These are phyloP conservation scores for Toxotes jaculatrix DNA, from an alignment of 2,113 vertebrate genomes.

Conservation along the genomic window DNA sequence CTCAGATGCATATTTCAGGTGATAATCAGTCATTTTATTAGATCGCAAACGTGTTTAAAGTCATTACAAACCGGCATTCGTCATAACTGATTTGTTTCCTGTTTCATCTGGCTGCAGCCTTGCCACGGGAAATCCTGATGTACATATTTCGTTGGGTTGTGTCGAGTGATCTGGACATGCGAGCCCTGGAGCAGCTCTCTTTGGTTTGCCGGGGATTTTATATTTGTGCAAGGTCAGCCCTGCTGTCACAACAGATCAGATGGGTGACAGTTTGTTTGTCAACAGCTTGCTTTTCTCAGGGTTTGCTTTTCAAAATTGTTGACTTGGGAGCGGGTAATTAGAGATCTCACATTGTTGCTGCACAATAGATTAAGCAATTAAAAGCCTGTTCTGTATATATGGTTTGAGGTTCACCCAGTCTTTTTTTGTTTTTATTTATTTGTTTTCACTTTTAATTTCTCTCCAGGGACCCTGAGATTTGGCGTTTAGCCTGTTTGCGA, in stretches of 20 bases:
- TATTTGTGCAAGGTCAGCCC: slow-evolving; percentile 93
- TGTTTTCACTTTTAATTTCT: slow-evolving; percentile 9
- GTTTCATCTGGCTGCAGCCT: slow-evolving; percentile 78
- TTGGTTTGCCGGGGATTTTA: slow-evolving; percentile 98
- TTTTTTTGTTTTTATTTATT: background rate
- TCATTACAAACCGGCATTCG: background rate
- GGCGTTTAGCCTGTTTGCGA: slow-evolving; percentile 94
- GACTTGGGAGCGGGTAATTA: background rate
- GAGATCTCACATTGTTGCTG: background rate
- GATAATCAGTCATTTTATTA: background rate
- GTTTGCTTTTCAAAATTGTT: slow-evolving; percentile 6
- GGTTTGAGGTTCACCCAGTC: background rate
- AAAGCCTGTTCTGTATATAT: background rate
- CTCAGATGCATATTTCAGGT: slow-evolving; percentile 95
- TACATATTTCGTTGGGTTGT: slow-evolving; percentile 99
- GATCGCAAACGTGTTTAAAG: background rate
- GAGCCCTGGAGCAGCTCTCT: slow-evolving; percentile 94
- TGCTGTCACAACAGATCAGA: background rate
- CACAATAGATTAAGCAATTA: background rate
- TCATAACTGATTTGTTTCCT: background rate
- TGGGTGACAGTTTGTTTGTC: slow-evolving; percentile 2
- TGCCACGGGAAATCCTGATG: slow-evolving; percentile 96
- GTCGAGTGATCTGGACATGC: slow-evolving; percentile 95
- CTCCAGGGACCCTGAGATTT: slow-evolving; percentile 96
- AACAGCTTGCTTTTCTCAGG: background rate